phyloP scores from a whole-genome alignment of 2,797 vertebrate genomes.

The Cirrhinus molitorella region DNA sequence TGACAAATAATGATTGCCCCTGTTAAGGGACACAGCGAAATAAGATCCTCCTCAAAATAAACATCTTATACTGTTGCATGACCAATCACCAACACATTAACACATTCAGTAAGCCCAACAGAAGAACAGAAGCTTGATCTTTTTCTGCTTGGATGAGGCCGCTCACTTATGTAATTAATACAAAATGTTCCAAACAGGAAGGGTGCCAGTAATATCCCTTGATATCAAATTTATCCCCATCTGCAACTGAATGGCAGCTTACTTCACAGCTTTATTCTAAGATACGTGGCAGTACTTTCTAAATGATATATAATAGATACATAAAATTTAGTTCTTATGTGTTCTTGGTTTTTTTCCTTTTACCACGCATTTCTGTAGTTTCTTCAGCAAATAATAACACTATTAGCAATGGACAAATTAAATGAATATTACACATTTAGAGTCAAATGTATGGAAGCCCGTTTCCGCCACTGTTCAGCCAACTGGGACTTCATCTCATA shows the following conservation, averaged over 20 bases:
- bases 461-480: too few relatives aligned
- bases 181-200: conserved; percentile 39
- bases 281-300: neutral
- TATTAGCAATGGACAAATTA: too few relatives aligned
- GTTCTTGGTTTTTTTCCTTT: neutral
- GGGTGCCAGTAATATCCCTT: conserved; percentile 30
- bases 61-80: neutral
- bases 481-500: too few relatives aligned
- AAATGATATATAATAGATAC: neutral
- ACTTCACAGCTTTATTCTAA: conserved; percentile 9
- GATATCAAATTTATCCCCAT: conserved; percentile 34
- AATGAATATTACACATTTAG: too few relatives aligned
- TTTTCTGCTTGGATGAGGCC: conserved; percentile 29
- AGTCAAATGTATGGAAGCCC: too few relatives aligned
- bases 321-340: neutral
- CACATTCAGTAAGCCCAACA: conserved; percentile 12
- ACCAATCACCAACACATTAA: conserved; percentile 11
- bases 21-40: neutral
- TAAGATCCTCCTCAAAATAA: neutral
- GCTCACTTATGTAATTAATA: conserved; percentile 47
- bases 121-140: conserved; percentile 33
- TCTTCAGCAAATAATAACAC: neutral
- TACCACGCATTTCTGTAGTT: neutral
- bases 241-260: conserved; percentile 13
- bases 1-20: neutral